Base-by-base conservation (phyloP, 2,888 invertebrate genomes). In the Tenthredo livida region DNA sequence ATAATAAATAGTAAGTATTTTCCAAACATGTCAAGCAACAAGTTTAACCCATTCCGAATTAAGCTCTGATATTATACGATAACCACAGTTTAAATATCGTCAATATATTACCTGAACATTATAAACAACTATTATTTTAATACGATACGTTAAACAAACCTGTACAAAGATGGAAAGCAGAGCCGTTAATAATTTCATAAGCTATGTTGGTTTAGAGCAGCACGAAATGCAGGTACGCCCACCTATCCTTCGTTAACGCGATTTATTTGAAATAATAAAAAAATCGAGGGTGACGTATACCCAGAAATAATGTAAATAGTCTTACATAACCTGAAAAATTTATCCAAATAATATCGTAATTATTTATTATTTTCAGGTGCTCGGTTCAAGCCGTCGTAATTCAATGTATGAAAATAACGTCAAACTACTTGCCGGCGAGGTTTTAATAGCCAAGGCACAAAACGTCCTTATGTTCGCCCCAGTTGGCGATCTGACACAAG, bases 391-490 rank as follows among this genome's bases (percentile, higher is more conserved):
- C 87, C 90, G 91, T 84, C 90, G 91, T 86, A 92, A 92, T 89
- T 92, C 92, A 0, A 87, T 91, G 85, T 89, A 89, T 77, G 92
- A 92, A 86, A 91, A 88, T 82, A 91, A 86, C 85, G 88, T 93
- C 29, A 93, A 92, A 87, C 91, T 90, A 58, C 91, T 94, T 91
- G 86, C 94, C 96, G 98, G 97, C 82, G 98, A 99, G 94, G 95
- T 96, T 88, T 94, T 97, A 86, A 97, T 98, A 85, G 96, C 97
- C 40, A 96, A 96, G 89, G 98, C 97, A 47, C 96, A 96, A 91
- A 96, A 96, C 92, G 98, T 98, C 86, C 95, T 98, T 88, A 95
- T 98, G 95, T 97, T 97, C 93, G 95, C 97, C 84, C 97, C 98
- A 17, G 95, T 97, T 87, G 96, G 96, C 90, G 97, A 97, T 89